Percentiles rank a stretch among this genome's conserved stretches.
Evolutionary conservation across 2,797 vertebrate genomes (phyloP).

Genomic region (Sebastes miniatus): DNA sequence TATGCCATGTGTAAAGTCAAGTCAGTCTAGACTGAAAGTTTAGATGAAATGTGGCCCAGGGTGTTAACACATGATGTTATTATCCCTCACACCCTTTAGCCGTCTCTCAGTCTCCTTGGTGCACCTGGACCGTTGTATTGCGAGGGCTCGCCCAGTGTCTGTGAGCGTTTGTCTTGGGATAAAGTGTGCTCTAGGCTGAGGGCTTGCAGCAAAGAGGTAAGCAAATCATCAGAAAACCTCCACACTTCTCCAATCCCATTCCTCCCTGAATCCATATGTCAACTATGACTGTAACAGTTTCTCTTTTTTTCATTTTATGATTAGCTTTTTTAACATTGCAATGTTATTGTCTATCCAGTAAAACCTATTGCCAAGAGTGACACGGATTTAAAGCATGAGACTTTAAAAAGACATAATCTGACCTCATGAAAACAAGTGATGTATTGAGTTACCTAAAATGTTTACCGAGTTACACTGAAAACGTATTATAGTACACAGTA

Average conservation of each 20-base stretch:
- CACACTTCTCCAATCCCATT: constrained; percentile 59
- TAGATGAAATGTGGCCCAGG: constrained; percentile 62
- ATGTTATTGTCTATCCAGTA: constrained; percentile 4
- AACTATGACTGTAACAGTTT: constrained; percentile 23
- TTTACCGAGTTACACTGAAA: neutral
- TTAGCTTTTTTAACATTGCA: neutral
- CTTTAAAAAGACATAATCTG: neutral
- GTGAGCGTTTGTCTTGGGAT: constrained; percentile 79
- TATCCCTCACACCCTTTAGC: constrained; percentile 82
- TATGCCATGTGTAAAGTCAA: constrained; percentile 58
- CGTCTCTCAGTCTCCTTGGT: constrained; percentile 77
- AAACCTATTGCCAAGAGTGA: neutral
- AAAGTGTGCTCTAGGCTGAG: constrained; percentile 77
- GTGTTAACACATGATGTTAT: constrained; percentile 78
- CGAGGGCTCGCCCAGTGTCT: constrained; percentile 67
- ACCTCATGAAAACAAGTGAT: neutral
- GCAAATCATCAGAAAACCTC: constrained; percentile 66
- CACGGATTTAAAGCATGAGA: neutral
- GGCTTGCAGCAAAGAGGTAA: constrained; percentile 77
- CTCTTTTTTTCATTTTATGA: constrained; percentile 12
- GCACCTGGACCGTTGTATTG: constrained; percentile 74
- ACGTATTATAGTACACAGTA: neutral
- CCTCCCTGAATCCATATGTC: constrained; percentile 48
- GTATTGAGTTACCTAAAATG: neutral
- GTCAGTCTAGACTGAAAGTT: constrained; percentile 40